phyloP scores from a whole-genome alignment of 1,140 invertebrate genomes.

The Brachionus calyciflorus region DNA sequence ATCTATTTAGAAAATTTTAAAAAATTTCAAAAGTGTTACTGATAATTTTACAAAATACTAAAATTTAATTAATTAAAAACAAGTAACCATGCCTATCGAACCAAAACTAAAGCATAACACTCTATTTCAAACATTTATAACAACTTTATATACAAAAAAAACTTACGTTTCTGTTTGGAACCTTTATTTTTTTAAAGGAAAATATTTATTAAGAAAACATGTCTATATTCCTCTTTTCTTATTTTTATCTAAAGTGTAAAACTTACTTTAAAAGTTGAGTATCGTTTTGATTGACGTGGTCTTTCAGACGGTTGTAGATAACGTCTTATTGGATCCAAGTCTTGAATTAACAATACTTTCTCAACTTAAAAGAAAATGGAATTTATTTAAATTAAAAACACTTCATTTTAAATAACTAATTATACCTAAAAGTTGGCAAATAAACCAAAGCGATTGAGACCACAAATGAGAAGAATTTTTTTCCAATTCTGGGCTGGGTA shows the following conservation, averaged over 20 bases:
- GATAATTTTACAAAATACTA: too few species aligned
- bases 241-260: neutral
- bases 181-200: neutral
- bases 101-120: too few species aligned
- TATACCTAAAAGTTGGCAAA: constrained; percentile 76
- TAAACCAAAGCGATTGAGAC: constrained; percentile 91
- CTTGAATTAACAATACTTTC: constrained; percentile 44
- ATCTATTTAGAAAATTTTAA: neutral
- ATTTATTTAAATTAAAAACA: neutral
- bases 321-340: constrained; percentile 64
- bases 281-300: constrained; percentile 80
- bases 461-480: constrained; percentile 66
- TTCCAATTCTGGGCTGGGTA: constrained; percentile 67
- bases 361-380: neutral
- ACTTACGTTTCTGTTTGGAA: constrained; percentile 45
- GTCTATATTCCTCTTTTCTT: too few species aligned
- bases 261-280: constrained; percentile 90
- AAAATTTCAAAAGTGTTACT: too few species aligned
- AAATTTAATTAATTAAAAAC: too few species aligned
- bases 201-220: neutral
- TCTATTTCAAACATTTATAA: neutral
- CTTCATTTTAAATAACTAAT: too few species aligned
- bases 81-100: too few species aligned
- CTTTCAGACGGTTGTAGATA: constrained; percentile 92
- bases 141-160: neutral